A percentile compares a stretch with the other conserved stretches of the same genome.
Evolutionary conservation across 2,888 invertebrate species (phyloP).

Genomic region (Agonum fuliginosum): DNA sequence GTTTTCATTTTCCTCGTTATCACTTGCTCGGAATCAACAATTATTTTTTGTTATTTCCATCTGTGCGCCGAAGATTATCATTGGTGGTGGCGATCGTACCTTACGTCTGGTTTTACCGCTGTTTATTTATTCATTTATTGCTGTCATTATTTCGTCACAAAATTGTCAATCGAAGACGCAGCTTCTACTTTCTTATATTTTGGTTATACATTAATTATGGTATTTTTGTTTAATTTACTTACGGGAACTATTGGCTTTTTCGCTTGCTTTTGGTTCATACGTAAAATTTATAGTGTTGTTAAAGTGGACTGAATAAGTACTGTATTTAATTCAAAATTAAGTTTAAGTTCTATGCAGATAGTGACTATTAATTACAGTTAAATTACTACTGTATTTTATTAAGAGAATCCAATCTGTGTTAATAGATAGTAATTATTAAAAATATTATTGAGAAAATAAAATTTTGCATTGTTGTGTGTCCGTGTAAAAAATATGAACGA

Average conservation of each 20-base stretch:
- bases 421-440: constrained; percentile 46
- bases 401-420: constrained; percentile 31
- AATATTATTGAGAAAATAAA: constrained; percentile 20
- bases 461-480: constrained; percentile 36
- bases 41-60: constrained; percentile 98
- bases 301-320: constrained; percentile 87
- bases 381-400: constrained; percentile 49
- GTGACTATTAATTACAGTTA: constrained; percentile 21
- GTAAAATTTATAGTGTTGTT: constrained; percentile 98
- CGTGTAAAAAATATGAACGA: constrained; percentile 39
- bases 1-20: constrained; percentile 98
- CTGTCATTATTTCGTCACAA: constrained; percentile 97
- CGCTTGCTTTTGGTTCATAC: constrained; percentile 98
- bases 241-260: constrained; percentile 99
- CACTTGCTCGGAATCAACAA: constrained; percentile 99
- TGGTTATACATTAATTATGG: constrained; percentile 98
- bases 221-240: constrained; percentile 97
- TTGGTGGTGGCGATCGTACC: constrained; percentile 98
- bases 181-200: constrained; percentile 98
- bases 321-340: constrained; percentile 14
- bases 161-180: constrained; percentile 94
- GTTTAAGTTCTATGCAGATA: constrained; percentile 26
- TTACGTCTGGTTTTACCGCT: constrained; percentile 97
- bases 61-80: constrained; percentile 99
- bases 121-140: constrained; percentile 98